A percentile compares a stretch with the other conserved stretches of the same genome.
phyloP scores from a whole-genome alignment of 2,113 vertebrate species.

The Thomomys bottae region DNA sequence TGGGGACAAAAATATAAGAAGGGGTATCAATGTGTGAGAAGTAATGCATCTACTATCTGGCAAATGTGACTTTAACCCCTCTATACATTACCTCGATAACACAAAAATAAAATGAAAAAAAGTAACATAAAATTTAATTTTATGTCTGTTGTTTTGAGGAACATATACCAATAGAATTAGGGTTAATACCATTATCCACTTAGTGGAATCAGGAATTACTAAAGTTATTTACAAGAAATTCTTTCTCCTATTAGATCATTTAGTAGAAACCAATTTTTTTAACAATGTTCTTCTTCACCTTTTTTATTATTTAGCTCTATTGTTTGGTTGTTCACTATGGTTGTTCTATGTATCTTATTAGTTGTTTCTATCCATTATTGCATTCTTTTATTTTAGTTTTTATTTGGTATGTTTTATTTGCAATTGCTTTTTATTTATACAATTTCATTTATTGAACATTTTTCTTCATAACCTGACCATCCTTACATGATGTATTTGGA shows the following conservation, averaged over 20 bases:
- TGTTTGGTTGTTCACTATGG: neutral
- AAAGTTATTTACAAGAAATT: constrained; percentile 3
- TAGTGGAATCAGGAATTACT: neutral
- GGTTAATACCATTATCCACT: neutral
- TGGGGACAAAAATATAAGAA: too few species aligned
- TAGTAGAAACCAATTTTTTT: constrained; percentile 13
- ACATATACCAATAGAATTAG: neutral
- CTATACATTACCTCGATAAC: too few species aligned
- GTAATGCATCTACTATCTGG: too few species aligned
- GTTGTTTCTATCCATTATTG: too few species aligned
- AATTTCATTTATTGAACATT: neutral
- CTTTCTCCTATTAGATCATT: neutral
- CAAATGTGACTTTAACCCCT: too few species aligned
- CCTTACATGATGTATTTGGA: neutral
- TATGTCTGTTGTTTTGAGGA: constrained; percentile 10
- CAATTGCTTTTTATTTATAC: neutral
- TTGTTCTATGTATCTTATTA: too few species aligned
- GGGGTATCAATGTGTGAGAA: too few species aligned
- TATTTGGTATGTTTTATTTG: neutral
- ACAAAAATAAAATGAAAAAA: too few species aligned
- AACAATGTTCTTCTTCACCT: neutral
- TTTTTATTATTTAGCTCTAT: neutral
- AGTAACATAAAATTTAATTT: constrained; percentile 55
- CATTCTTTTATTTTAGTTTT: too few species aligned
- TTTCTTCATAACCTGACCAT: neutral